Base-by-base conservation (phyloP, 2,113 vertebrate species). In the Xenopus laevis region DNA sequence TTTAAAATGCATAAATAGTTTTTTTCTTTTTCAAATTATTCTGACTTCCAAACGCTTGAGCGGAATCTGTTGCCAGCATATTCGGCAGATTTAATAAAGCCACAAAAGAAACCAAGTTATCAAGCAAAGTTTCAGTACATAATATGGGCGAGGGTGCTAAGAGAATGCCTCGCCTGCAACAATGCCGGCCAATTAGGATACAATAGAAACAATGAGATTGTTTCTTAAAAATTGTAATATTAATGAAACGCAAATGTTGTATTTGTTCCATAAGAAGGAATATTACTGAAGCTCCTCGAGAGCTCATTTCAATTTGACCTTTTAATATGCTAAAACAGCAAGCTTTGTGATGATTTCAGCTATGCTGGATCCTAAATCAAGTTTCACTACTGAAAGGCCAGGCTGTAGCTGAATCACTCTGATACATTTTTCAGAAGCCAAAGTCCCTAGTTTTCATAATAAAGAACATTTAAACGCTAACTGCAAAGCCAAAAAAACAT, bases 261-360 rank as follows among this genome's bases (percentile, higher is more conserved):
- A 80, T 60, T 74, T 60, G 79, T 81, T 82, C 53, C 23, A 74
- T 68, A n/a, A 50, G 61, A 71, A 79, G 80, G 81, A 79, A 72
- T 79, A 78, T 81, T 82, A 79, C 7, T 61, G 45, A 71, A 67
- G 81, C 80, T 81, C 81, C 81, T 64, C 69, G 40, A 81, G 77
- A 80, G 78, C 71, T 82, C 66, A 83, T 84, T 85, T 83, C 78
- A 79, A 79, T 81, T 72, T 85, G 83, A 86, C 79, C 85, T 87
- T 79, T 83, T 84, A 84, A 84, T 74, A 57, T 82, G 79, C 79
- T 79, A 79, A 77, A 82, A 80, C 76, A 81, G 81, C 79, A 81
- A 73, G 73, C 53, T 74, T 52, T 81, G 81, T 71, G 68, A 79
- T 27, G 68, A 71, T 82, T 81, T 82, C 81, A 83, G 33, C 71